Conservation (phyloP, 1,140 invertebrate species). For the Philotrypesis tridentata region DNA sequence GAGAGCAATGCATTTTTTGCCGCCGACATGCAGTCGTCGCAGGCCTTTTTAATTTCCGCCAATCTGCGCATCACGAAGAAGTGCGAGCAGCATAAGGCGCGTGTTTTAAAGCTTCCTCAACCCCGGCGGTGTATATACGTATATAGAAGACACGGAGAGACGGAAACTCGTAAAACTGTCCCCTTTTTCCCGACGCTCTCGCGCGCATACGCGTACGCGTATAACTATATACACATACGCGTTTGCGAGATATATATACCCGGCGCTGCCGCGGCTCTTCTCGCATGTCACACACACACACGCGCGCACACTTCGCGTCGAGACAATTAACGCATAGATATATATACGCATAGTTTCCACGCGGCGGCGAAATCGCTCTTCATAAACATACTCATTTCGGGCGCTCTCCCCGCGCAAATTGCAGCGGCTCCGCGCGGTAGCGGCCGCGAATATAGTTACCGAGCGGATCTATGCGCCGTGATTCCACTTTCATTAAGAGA, state of each 20-base stretch:
- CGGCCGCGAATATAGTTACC: slow-evolving; percentile 5
- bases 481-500: slow-evolving; percentile 41
- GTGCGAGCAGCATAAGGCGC: neutral
- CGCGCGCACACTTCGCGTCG: no score
- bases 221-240: no score
- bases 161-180: slow-evolving; percentile 11
- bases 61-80: neutral
- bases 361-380: neutral
- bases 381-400: neutral
- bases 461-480: slow-evolving; percentile 38
- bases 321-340: neutral
- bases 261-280: no score
- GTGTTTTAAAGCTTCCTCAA: neutral
- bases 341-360: no score
- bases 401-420: neutral
- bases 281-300: no score
- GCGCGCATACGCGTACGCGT: neutral
- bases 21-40: neutral
- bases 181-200: no score
- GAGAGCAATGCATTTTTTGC: slow-evolving; percentile 10
- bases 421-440: neutral
- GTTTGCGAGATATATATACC: no score
- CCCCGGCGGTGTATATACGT: no score
- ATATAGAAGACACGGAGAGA: no score
- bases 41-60: neutral